Conservation (phyloP, 1,140 invertebrate species). For the Pachypsylla venusta region DNA sequence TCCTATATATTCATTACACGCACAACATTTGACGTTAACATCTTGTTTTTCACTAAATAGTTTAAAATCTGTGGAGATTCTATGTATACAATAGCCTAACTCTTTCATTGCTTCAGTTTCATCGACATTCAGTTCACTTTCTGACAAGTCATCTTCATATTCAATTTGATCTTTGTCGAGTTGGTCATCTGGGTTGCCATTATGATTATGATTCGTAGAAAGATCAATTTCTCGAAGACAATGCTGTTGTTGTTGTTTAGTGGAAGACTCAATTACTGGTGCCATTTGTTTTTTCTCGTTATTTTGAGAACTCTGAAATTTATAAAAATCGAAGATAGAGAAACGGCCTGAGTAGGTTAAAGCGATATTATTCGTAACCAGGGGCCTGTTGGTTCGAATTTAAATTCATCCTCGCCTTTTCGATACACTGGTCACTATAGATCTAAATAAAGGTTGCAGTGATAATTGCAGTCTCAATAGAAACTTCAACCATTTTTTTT, state of each 20-base stretch:
- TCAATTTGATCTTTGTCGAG: background rate
- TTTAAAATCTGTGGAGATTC: background rate
- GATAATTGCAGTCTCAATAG: no score
- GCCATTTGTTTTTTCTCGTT: no score
- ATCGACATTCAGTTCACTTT: conserved; percentile 1
- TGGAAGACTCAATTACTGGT: no score
- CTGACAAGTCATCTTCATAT: background rate
- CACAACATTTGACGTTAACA: background rate
- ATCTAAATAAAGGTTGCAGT: no score
- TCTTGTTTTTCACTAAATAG: background rate
- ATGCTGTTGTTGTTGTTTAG: background rate
- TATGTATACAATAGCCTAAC: background rate
- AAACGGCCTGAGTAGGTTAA: no score
- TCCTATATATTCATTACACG: background rate
- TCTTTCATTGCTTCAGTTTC: conserved; percentile 6
- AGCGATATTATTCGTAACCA: no score
- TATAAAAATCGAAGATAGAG: no score
- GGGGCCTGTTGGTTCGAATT: no score
- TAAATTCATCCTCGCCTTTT: no score
- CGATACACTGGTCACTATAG: no score
- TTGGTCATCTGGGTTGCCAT: background rate
- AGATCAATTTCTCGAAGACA: background rate
- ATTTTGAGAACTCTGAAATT: no score
- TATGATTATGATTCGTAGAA: background rate
- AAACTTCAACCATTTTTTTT: no score